phyloP scores from a whole-genome alignment of 1,140 invertebrate species.

The Euura lappo region DNA sequence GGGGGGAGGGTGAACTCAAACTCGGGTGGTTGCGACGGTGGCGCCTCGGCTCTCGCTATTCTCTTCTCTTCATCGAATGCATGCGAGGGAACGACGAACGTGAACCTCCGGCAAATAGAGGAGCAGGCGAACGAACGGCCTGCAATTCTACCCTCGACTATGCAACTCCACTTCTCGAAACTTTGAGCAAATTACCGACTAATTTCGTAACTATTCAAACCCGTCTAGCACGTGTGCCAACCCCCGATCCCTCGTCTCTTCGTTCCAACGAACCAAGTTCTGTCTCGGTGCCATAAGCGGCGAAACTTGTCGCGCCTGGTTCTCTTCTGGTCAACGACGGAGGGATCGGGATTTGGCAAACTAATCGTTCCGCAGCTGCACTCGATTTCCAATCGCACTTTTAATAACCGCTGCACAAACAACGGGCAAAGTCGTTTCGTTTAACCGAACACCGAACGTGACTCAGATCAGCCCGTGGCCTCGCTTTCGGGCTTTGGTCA shows the following conservation, averaged over 20 bases:
- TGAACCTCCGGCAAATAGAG: background rate
- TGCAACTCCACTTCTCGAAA: conserved; percentile 6
- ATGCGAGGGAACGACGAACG: background rate
- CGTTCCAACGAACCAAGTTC: background rate
- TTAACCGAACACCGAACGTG: too few species aligned
- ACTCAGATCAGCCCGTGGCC: too few species aligned
- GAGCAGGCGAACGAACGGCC: background rate
- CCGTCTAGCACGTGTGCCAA: conserved; percentile 3
- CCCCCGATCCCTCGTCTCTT: background rate
- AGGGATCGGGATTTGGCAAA: background rate
- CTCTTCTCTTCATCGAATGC: background rate
- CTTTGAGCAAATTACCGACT: conserved; percentile 4
- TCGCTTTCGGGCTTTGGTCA: too few species aligned
- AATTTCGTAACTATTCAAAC: conserved; percentile 7
- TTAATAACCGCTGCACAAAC: too few species aligned
- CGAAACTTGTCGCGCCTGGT: background rate
- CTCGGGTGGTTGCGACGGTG: background rate
- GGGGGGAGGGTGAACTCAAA: background rate
- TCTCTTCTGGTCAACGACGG: background rate
- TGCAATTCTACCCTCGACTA: background rate
- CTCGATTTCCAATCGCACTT: too few species aligned
- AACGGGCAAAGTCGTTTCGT: too few species aligned
- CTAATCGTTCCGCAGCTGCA: background rate
- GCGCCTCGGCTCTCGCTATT: background rate
- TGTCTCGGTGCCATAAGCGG: background rate